These are phyloP conservation scores for Idaea aversata DNA, from an alignment of 2,888 invertebrate species.

Conservation along the genomic window DNA sequence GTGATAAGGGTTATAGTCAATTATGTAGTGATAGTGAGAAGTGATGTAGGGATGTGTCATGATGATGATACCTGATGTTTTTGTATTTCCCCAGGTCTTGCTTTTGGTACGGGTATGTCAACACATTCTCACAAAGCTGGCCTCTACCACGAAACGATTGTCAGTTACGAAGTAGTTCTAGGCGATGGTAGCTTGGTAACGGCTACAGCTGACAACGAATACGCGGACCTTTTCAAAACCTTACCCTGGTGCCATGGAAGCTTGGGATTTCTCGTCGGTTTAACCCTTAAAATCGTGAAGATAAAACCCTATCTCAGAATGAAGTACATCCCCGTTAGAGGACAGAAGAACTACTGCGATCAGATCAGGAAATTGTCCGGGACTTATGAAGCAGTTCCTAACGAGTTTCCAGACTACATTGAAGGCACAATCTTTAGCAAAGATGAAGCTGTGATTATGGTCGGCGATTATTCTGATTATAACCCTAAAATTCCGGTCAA, in stretches of 20 bases:
- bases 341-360: constrained; percentile 83
- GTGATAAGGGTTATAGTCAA: not conserved
- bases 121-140: constrained; percentile 86
- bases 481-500: constrained; percentile 77
- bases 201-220: constrained; percentile 78
- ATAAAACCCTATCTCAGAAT: constrained; percentile 84
- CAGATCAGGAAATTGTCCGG: constrained; percentile 82
- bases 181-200: constrained; percentile 82
- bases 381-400: constrained; percentile 66
- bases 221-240: constrained; percentile 80
- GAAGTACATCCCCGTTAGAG: constrained; percentile 82
- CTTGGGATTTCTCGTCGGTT: constrained; percentile 82
- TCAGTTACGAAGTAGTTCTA: constrained; percentile 83
- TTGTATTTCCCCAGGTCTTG: constrained; percentile 67
- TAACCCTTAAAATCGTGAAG: constrained; percentile 82
- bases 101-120: constrained; percentile 87
- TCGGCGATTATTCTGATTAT: constrained; percentile 82
- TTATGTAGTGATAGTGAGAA: too few relatives aligned
- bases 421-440: constrained; percentile 84
- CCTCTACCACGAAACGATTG: constrained; percentile 84
- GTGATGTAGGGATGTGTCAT: too few relatives aligned
- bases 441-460: constrained; percentile 83
- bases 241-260: constrained; percentile 86
- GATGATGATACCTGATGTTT: not conserved
- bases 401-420: constrained; percentile 80